Base-by-base conservation (phyloP, 2,888 invertebrate genomes). In the Camptogramma bilineatum region DNA sequence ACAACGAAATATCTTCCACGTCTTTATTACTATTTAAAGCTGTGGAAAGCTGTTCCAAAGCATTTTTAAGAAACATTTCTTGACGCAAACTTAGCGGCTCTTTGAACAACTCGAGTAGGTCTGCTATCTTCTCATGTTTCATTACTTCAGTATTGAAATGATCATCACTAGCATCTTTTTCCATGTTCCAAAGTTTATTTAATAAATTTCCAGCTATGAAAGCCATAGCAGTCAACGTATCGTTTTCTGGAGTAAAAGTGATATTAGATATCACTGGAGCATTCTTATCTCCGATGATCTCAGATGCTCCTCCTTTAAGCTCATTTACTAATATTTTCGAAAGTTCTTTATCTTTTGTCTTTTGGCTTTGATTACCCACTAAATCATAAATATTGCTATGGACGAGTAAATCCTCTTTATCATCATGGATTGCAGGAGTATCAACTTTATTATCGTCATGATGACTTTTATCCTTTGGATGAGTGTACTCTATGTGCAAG, bases 111-210 rank as follows among this genome's bases (percentile, higher is more conserved):
- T 90, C 88, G 1, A 93, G 63, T 39, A 93, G 76, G 57, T 90
- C 87, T 2, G 83, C 72, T 61, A 92, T 86, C 73, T 90, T 93
- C 52, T 89, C 83, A 61, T 89, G 87, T 75, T 90, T 91, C 10
- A 90, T 62, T 16, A 71, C 67, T 64, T 92, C 90, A 4, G 82
- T 83, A 77, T 90, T 89, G 28, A 79, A 70, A 0, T 87, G 83
- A 48, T 84, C 82, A 17, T 80, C 82, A 42, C 69, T 77, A 1
- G 76, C 68, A 59, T 86, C 87, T 72, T 86, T 88, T 74, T 91
- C 90, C 77, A 93, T 86, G 62, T 87, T 84, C 92, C 92, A 93
- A 31, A 93, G 69, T 71, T 88, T 88, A 68, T 88, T 91, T n/a
- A 93, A 71, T 44, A 93, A 71, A 75, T 91, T 90, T 0, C 92